Percentiles rank a stretch among this genome's conserved stretches.
Conservation (phyloP, 2,888 invertebrate species). For the Gandaritis pyraliata region DNA sequence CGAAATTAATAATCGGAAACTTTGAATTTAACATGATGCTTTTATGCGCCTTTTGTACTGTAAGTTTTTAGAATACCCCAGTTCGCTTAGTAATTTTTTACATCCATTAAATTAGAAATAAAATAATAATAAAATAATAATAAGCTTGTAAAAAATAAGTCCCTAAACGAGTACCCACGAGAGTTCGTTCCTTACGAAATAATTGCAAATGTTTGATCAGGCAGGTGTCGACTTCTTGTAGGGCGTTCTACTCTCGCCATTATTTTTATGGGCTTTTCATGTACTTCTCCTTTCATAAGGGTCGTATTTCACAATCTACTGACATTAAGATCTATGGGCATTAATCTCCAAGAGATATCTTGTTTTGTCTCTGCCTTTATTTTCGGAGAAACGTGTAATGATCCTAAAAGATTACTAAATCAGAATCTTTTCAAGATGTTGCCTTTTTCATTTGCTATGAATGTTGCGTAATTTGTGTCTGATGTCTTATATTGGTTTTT, state of each 20-base stretch:
- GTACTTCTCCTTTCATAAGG: slow-evolving; percentile 52
- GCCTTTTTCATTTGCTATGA: slow-evolving; percentile 1
- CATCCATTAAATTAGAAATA: too few species aligned
- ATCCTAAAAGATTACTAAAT: slow-evolving; percentile 11
- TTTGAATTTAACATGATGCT: too few species aligned
- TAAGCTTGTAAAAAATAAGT: too few species aligned
- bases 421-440: slow-evolving; percentile 3
- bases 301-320: slow-evolving; percentile 57
- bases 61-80: too few species aligned
- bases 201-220: slow-evolving; percentile 40
- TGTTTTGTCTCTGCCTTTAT: slow-evolving; percentile 34
- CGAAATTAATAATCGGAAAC: background rate
- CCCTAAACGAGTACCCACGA: background rate
- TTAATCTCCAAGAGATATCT: slow-evolving; percentile 39
- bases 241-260: slow-evolving; percentile 44
- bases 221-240: slow-evolving; percentile 48
- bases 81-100: too few species aligned
- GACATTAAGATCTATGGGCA: slow-evolving; percentile 55
- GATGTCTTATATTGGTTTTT: background rate
- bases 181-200: slow-evolving; percentile 1
- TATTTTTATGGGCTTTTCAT: slow-evolving; percentile 63
- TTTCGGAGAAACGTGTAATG: slow-evolving; percentile 13
- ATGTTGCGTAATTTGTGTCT: background rate
- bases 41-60: too few species aligned
- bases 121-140: background rate